Conservation (phyloP, 2,888 invertebrate species). For the Philhelius pedissequus region DNA sequence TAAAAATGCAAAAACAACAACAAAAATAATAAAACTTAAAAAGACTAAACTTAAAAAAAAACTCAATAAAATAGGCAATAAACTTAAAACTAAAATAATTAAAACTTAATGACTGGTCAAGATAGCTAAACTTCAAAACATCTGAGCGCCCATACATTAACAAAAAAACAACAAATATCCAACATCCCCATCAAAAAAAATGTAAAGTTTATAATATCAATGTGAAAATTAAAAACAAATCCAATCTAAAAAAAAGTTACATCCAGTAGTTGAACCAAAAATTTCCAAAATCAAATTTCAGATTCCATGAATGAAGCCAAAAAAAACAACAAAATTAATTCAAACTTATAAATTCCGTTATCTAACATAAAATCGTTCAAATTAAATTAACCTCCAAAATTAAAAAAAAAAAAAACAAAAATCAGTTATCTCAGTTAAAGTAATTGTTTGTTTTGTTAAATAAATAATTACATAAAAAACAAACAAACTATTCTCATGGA, state of each 20-base stretch:
- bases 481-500: constrained; percentile 79
- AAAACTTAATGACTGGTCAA: constrained; percentile 42
- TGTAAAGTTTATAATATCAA: constrained; percentile 20
- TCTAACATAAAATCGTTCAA: constrained; percentile 43
- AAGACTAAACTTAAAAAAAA: constrained; percentile 37
- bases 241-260: constrained; percentile 1
- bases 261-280: constrained; percentile 48
- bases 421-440: constrained; percentile 1
- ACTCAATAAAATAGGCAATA: constrained; percentile 50
- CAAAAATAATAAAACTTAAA: neutral
- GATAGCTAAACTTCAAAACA: constrained; percentile 38
- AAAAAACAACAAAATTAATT: constrained; percentile 21
- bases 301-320: constrained; percentile 61
- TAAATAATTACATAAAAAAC: constrained; percentile 64
- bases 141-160: constrained; percentile 29
- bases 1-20: constrained; percentile 40
- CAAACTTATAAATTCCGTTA: constrained; percentile 14
- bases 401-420: neutral
- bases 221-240: constrained; percentile 38
- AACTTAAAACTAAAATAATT: constrained; percentile 35
- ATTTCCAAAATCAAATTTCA: constrained; percentile 23
- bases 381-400: constrained; percentile 69
- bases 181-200: constrained; percentile 10
- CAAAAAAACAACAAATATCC: constrained; percentile 18
- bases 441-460: constrained; percentile 47